Evolutionary conservation across 2,113 vertebrate genomes (phyloP).

Genomic region (Gopherus flavomarginatus): DNA sequence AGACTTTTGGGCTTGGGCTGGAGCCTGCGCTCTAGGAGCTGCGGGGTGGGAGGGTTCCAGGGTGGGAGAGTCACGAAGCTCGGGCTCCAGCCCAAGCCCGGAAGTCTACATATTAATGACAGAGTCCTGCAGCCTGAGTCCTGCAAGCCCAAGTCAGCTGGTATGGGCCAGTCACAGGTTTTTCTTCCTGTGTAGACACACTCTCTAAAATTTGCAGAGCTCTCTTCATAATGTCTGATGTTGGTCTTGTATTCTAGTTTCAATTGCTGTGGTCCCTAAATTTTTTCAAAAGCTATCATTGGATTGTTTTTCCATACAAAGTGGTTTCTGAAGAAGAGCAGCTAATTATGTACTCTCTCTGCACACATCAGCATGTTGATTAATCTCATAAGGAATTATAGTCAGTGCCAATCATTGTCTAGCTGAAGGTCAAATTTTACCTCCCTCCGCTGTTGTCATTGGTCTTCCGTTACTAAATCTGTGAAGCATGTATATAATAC

Average conservation of each 20-base stretch:
- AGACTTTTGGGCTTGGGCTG: not conserved
- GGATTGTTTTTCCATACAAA: slow-evolving; percentile 34
- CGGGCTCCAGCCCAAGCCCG: not conserved
- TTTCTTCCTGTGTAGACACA: not conserved
- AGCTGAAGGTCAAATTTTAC: slow-evolving; percentile 77
- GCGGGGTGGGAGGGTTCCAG: not conserved
- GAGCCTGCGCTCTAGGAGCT: not conserved
- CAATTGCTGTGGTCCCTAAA: not conserved
- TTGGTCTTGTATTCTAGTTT: not conserved
- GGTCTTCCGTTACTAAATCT: slow-evolving; percentile 57
- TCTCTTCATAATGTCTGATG: not conserved
- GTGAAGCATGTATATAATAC: slow-evolving; percentile 59
- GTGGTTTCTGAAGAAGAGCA: slow-evolving; percentile 57
- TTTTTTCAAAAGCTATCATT: not conserved
- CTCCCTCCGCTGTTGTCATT: slow-evolving; percentile 57
- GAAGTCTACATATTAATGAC: not conserved
- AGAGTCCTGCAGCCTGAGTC: not conserved
- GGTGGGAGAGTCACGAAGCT: not conserved
- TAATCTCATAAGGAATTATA: slow-evolving; percentile 74
- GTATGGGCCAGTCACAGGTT: not conserved
- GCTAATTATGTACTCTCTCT: slow-evolving; percentile 58
- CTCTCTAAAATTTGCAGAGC: not conserved
- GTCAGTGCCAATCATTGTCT: slow-evolving; percentile 74
- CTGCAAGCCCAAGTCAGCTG: not conserved
- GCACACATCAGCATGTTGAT: slow-evolving; percentile 66